A percentile compares a stretch with the other conserved stretches of the same genome.
Evolutionary conservation across 2,113 vertebrate species (phyloP).

Genomic region (Oriolus oriolus): DNA sequence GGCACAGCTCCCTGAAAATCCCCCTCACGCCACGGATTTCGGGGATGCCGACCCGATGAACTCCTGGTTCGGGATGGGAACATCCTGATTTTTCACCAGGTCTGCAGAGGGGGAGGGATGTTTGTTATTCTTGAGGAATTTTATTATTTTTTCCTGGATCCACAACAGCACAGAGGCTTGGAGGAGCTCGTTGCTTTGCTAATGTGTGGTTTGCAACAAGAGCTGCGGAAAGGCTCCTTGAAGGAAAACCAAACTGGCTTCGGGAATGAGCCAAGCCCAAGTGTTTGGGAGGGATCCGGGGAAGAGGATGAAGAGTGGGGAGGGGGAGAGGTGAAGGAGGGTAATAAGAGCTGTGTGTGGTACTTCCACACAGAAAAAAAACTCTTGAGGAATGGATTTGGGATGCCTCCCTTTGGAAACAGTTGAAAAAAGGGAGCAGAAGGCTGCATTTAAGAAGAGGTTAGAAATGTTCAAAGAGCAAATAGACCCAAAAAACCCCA

Average conservation of each 20-base stretch:
- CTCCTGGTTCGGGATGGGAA: not conserved
- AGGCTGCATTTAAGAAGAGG: slow-evolving; percentile 6
- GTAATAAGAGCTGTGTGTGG: slow-evolving; percentile 57
- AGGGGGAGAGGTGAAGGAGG: not conserved
- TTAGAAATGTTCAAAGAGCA: slow-evolving; percentile 27
- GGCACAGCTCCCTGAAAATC: not conserved
- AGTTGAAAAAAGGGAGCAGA: not conserved
- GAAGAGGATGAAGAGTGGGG: not conserved
- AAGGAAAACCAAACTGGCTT: slow-evolving; percentile 26
- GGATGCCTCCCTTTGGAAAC: slow-evolving; percentile 35
- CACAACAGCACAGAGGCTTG: not conserved
- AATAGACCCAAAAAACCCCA: not conserved
- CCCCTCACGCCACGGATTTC: rapidly evolving
- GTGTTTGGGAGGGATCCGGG: slow-evolving; percentile 23
- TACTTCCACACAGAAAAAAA: slow-evolving; percentile 12
- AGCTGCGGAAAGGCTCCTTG: slow-evolving; percentile 17
- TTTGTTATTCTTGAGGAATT: slow-evolving; percentile 1
- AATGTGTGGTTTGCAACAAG: slow-evolving; percentile 54
- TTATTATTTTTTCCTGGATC: not conserved
- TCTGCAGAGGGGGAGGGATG: not conserved
- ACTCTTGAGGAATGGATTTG: not conserved
- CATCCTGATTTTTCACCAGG: not conserved
- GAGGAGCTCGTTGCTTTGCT: slow-evolving; percentile 39
- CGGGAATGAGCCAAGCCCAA: slow-evolving; percentile 46
- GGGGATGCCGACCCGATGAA: not conserved